Base-by-base conservation (phyloP, 2,888 invertebrate genomes). In the Amphimallon solstitiale region DNA sequence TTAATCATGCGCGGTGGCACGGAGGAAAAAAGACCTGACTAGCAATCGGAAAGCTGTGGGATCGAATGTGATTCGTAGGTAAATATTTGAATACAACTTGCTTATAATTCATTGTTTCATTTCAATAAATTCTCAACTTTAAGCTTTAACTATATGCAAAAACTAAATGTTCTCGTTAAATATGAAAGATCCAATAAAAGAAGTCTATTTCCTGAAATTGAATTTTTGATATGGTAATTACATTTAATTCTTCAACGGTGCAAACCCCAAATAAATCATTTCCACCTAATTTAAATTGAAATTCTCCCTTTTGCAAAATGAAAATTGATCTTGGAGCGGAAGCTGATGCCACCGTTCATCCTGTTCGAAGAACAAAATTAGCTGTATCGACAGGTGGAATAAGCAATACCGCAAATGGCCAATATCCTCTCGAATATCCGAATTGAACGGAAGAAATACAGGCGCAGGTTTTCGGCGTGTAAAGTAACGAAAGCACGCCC, bases 331-430 rank as follows among this genome's bases (percentile, higher is more conserved):
- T 59, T 68, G 49, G 17, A 29, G 23, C 51, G 65, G 40, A 21
- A 54, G 12, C 21, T 40, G 56, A 23, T 43, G 29, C 29, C 29
- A 29, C 29, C 29, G 54, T 72, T 73, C 71, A 68, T 61, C 49
- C 62, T 60, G 65, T 56, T 21, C 29, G 12, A 43, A 40, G 37
- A 70, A 60, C 70, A 71, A 72, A 72, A 72, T 72, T 71, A 72
- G 70, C 63, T 65, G 68, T 72, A 70, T 72, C 70, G 72, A 67
- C 72, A 71, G 71, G 72, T 71, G 66, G 65, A 72, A 68, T 70
- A 70, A 71, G 69, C 70, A 66, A 72, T 65, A 65, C 68, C 69
- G 46, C 66, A 72, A 71, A 71, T 69, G 67, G 69, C 52, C 66
- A 71, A 72, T 71, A 72, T 72, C 72, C 70, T 48, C 15, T n/a